Conservation (phyloP, 1,140 invertebrate species). For the Meloidogyne floridensis region DNA sequence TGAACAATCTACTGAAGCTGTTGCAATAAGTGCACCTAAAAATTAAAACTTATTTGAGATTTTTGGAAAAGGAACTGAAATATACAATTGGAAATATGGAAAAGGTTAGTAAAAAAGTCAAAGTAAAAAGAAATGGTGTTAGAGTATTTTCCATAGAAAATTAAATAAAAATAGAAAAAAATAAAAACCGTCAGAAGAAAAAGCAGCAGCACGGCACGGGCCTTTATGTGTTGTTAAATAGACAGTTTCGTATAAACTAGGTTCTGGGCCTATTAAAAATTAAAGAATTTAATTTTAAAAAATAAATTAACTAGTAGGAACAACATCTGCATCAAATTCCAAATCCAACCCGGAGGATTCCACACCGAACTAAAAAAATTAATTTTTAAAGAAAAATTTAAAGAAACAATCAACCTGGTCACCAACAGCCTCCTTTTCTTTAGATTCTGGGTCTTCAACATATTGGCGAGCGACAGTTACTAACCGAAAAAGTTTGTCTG, state of each 20-base stretch:
- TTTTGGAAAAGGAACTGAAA: too few relatives aligned
- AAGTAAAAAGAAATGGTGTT: too few relatives aligned
- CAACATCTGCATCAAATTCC: constrained; percentile 88
- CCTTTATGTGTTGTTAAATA: constrained; percentile 98
- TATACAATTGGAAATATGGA: too few relatives aligned
- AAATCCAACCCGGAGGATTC: constrained; percentile 76
- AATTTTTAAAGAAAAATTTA: constrained; percentile 52
- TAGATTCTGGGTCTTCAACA: constrained; percentile 72
- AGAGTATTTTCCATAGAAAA: not conserved
- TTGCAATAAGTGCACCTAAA: constrained; percentile 85
- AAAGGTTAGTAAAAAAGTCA: too few relatives aligned
- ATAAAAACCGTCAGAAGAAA: constrained; percentile 80
- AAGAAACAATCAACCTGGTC: constrained; percentile 6
- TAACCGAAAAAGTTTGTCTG: constrained; percentile 83
- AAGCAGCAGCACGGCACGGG: constrained; percentile 88
- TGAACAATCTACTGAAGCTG: constrained; percentile 93
- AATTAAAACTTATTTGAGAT: constrained; percentile 26
- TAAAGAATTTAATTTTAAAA: not conserved
- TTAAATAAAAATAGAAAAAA: not conserved
- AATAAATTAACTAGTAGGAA: constrained; percentile 77
- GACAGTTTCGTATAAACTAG: constrained; percentile 85
- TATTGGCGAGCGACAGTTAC: constrained; percentile 82
- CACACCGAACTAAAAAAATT: constrained; percentile 29
- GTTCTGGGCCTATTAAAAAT: constrained; percentile 19
- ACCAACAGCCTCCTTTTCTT: constrained; percentile 48